phyloP scores from a whole-genome alignment of 2,113 vertebrate genomes.

The Romanogobio albipinnatus region DNA sequence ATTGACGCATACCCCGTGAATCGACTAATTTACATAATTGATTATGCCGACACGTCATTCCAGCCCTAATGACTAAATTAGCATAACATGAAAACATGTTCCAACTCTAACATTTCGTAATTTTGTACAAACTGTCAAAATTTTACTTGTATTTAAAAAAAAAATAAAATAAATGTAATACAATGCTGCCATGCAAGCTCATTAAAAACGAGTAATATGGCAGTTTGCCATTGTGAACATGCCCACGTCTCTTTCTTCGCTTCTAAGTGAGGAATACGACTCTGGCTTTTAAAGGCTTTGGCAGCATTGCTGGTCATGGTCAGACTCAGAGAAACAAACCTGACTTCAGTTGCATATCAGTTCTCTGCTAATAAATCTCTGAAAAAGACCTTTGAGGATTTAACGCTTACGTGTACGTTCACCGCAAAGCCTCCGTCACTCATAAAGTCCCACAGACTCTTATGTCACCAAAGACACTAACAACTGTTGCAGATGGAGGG shows the following conservation, averaged over 20 bases:
- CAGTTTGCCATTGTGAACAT: conserved; percentile 43
- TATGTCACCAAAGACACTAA: conserved; percentile 46
- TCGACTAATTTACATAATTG: too few relatives aligned
- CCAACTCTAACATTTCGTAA: too few relatives aligned
- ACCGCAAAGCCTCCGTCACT: conserved; percentile 3
- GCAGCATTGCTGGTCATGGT: conserved; percentile 55
- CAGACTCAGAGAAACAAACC: conserved; percentile 58
- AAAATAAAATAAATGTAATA: neutral
- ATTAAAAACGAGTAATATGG: neutral
- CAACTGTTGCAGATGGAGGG: neutral
- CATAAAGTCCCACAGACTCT: conserved; percentile 23
- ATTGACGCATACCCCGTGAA: too few relatives aligned
- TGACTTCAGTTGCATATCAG: conserved; percentile 70
- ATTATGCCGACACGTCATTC: too few relatives aligned
- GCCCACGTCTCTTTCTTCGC: conserved; percentile 37
- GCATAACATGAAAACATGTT: too few relatives aligned
- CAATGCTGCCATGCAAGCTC: neutral
- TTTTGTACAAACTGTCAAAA: too few relatives aligned
- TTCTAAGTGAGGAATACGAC: too few relatives aligned
- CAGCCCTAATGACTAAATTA: too few relatives aligned
- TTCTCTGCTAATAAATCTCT: conserved; percentile 71
- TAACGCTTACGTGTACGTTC: conserved; percentile 31
- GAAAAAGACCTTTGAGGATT: conserved; percentile 57
- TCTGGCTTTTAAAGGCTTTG: conserved; percentile 65
- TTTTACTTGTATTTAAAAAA: too few relatives aligned